Base-by-base conservation (phyloP, 1,140 invertebrate genomes). In the Chelonus insularis region DNA sequence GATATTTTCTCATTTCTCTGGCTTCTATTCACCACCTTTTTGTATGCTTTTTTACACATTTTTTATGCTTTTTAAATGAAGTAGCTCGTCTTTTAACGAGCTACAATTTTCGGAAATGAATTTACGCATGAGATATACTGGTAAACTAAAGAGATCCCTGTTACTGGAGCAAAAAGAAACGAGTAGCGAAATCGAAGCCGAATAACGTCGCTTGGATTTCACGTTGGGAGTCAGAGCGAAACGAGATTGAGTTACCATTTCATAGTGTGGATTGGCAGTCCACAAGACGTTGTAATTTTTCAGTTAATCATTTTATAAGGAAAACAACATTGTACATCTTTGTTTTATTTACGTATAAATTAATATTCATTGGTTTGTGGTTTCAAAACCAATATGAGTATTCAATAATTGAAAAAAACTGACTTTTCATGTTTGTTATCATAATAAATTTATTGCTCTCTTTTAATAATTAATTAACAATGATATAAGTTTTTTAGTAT, bases 141-240 rank as follows among this genome's bases (percentile, higher is more conserved):
- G 39, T 39, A 16, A 55, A 11, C 14, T 16, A 55, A 55, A 54
- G 50, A 12, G 36, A 45, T 45, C 54, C 50, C 25, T 23, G 51
- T 61, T 61, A 61, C 41, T 61, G 34, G 51, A 61, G 50, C 59
- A 61, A 18, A 12, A 48, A 54, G 59, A 55, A 29, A 54, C 12
- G 39, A 25, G 36, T 34, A 52, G 58, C 51, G 51, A 61, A 61
- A 61, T 61, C 59, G 59, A 61, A 61, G 39, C 48, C 52, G 48
- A 61, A 55, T 29, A 57, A 57, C 45, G 41, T 25, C 37, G 51
- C 51, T 61, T 61, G 51, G 43, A 54, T 61, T 61, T 61, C 59
- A 61, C 59, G 18, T n/a, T 61, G 59, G 23, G 21, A 61, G 51
- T 61, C 59, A 61, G 59, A 61, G 50, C 59, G 59, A 61, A 47